Base-by-base conservation (phyloP, 2,888 invertebrate species). In the Leucozona laternaria region DNA sequence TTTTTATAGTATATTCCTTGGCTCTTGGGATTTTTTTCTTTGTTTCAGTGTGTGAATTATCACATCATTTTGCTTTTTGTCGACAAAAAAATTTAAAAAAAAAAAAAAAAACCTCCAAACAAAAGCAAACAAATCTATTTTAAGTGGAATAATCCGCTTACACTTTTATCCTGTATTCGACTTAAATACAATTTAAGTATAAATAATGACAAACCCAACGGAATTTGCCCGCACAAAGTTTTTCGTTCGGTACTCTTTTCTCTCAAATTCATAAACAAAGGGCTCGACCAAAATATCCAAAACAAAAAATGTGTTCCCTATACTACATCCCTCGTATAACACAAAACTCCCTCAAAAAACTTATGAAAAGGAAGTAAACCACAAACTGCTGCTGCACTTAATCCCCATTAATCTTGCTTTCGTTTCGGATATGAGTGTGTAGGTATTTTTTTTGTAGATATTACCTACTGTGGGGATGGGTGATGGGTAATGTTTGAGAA, bases 71-170 rank as follows among this genome's bases (percentile, higher is more conserved):
- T 48, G 57, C 68, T 64, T 40, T 66, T 64, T 17, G 10, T 15
- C n/a, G n/a, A 4, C 11, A 48, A 55, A 4, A 3, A n/a, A 55
- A 22, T 73, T 2, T 13, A 13, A 13, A 50, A 48, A 22, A 25
- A 0, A 25, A 55, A 48, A 73, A 75, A 62, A 70, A 77, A 50
- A 62, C 77, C 64, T 64, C 75, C 40, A 86, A 86, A 86, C 81
- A 86, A 81, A 86, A 82, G 79, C 75, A 58, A 64, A 86, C 86
- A 86, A 86, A 86, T 86, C 86, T 79, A 72, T 82, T 86, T 86
- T 86, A 86, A 86, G 86, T 86, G 86, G 86, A 86, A 86, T 86
- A 86, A 86, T 78, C 86, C 86, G 75, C 86, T 86, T 86, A 86
- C 79, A 70, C 78, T 37, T 75, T 64, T 82, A 82, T 86, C 86